Evolutionary conservation across 1,140 invertebrate species (phyloP).

Genomic region (Lasioglossum baleicum): DNA sequence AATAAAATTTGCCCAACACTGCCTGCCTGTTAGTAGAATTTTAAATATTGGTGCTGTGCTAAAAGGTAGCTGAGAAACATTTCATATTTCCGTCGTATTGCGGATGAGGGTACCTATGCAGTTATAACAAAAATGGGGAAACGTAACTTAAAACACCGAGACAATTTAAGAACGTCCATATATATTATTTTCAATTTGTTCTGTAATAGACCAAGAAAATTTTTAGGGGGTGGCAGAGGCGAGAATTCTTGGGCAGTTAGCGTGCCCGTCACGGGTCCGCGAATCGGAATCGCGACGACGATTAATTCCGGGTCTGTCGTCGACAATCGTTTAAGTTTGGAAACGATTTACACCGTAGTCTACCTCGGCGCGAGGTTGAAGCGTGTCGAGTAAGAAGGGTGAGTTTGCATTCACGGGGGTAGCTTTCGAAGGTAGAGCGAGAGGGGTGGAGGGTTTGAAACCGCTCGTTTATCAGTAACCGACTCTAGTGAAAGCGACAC

Average conservation of each 20-base stretch:
- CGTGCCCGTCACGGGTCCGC: not conserved
- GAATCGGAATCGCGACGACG: constrained; percentile 59
- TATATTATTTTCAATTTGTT: no score
- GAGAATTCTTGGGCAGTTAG: not conserved
- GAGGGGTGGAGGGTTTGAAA: constrained; percentile 61
- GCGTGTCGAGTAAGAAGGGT: constrained; percentile 63
- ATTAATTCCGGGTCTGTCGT: constrained; percentile 68
- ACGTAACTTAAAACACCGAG: no score
- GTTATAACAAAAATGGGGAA: no score
- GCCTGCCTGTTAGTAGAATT: no score
- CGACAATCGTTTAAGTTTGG: constrained; percentile 72
- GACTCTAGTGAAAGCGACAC: constrained; percentile 79
- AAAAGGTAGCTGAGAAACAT: no score
- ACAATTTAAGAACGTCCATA: no score
- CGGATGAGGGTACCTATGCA: no score
- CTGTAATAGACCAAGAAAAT: no score
- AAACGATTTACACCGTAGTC: constrained; percentile 70
- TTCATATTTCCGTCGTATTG: no score
- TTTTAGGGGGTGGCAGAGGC: no score
- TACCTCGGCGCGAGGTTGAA: constrained; percentile 57
- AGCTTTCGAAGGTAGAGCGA: constrained; percentile 6
- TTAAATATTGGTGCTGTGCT: no score
- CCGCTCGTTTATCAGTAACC: constrained; percentile 80
- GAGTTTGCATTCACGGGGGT: constrained; percentile 74
- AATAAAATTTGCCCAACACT: no score